phyloP scores from a whole-genome alignment of 2,888 invertebrate species.

The Gnatocerus cornutus region DNA sequence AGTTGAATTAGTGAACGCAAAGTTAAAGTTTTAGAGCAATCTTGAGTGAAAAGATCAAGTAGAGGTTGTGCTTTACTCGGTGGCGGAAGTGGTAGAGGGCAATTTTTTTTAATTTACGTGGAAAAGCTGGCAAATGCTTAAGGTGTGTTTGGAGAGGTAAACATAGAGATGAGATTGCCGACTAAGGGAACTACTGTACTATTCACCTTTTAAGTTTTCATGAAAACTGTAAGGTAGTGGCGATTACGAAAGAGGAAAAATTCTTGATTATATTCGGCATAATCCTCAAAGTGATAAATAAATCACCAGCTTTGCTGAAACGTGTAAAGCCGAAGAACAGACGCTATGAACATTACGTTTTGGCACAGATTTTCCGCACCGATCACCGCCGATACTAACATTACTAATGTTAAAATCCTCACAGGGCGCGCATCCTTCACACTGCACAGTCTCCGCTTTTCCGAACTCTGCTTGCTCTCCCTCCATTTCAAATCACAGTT shows the following conservation, averaged over 20 bases:
- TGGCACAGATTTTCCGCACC: constrained; percentile 48
- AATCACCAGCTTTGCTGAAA: constrained; percentile 34
- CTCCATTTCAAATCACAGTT: constrained; percentile 35
- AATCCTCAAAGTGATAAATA: constrained; percentile 36
- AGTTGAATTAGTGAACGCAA: neutral
- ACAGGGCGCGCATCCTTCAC: constrained; percentile 55
- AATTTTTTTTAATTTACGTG: constrained; percentile 12
- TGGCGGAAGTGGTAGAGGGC: constrained; percentile 10
- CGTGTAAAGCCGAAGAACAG: constrained; percentile 32
- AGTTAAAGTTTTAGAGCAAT: constrained; percentile 1
- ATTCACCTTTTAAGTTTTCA: constrained; percentile 45
- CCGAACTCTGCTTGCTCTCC: constrained; percentile 20
- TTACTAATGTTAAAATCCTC: constrained; percentile 47
- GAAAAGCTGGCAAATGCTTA: constrained; percentile 9
- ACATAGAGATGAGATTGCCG: constrained; percentile 39
- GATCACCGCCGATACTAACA: constrained; percentile 49
- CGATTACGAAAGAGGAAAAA: constrained; percentile 38
- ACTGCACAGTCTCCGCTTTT: constrained; percentile 57
- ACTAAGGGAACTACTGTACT: constrained; percentile 29
- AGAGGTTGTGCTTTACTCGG: neutral
- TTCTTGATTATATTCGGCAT: constrained; percentile 36
- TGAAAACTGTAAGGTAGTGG: constrained; percentile 36
- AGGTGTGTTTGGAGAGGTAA: constrained; percentile 30
- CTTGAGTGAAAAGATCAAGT: neutral
- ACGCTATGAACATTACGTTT: constrained; percentile 44